Evolutionary conservation across 2,888 invertebrate genomes (phyloP).

Genomic region (Lapara coniferarum): DNA sequence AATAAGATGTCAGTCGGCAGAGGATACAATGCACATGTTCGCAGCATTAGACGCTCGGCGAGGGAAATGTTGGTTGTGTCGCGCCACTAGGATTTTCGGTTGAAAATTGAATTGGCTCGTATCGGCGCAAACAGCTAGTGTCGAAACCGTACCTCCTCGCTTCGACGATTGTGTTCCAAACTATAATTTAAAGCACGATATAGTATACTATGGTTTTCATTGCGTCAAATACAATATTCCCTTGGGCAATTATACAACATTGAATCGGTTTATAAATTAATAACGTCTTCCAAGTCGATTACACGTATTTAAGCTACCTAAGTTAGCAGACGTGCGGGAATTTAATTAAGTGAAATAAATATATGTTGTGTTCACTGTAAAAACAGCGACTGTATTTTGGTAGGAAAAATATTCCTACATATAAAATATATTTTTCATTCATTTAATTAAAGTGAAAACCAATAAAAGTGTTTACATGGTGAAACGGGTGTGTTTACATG

Average conservation of each 20-base stretch:
- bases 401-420: not conserved
- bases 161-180: slow-evolving; percentile 39
- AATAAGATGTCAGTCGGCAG: slow-evolving; percentile 54
- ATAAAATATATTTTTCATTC: slow-evolving; percentile 2
- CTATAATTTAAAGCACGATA: too few species aligned
- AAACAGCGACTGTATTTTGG: not conserved
- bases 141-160: slow-evolving; percentile 57
- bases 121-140: slow-evolving; percentile 57
- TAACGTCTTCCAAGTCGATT: not conserved
- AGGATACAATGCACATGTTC: slow-evolving; percentile 59
- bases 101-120: slow-evolving; percentile 70
- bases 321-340: not conserved
- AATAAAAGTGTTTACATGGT: not conserved
- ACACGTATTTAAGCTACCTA: too few species aligned
- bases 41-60: slow-evolving; percentile 51
- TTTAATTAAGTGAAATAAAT: slow-evolving; percentile 7
- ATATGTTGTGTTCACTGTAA: too few species aligned
- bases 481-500: slow-evolving; percentile 13
- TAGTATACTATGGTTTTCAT: too few species aligned
- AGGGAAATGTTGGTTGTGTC: slow-evolving; percentile 57
- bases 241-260: not conserved
- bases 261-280: not conserved
- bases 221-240: too few species aligned
- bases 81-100: slow-evolving; percentile 57
- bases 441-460: not conserved